Percentiles rank a stretch among this genome's conserved stretches.
Conservation (phyloP, 2,113 vertebrate species). For the Tonatia bakeri region DNA sequence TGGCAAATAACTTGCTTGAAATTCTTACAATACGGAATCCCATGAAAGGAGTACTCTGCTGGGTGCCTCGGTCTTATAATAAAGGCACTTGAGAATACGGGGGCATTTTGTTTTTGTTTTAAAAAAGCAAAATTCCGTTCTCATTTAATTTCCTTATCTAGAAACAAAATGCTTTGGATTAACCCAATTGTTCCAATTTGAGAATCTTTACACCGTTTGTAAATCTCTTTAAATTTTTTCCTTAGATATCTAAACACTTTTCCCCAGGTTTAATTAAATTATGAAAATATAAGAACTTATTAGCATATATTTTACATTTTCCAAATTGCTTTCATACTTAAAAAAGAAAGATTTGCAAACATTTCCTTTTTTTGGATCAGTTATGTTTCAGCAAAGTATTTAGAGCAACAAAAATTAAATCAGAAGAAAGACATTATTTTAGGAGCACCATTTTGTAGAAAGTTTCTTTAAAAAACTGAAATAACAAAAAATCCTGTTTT, state of each 20-base stretch:
- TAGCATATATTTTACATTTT: slow-evolving; percentile 15
- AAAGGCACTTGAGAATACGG: not conserved
- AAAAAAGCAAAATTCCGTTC: slow-evolving; percentile 48
- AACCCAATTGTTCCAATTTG: not conserved
- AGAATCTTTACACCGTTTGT: not conserved
- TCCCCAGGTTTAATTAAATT: not conserved
- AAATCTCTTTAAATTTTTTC: slow-evolving; percentile 7
- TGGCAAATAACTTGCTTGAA: not conserved
- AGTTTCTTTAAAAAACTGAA: not conserved
- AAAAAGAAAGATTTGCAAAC: slow-evolving; percentile 45
- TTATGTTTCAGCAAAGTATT: slow-evolving; percentile 1
- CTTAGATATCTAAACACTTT: slow-evolving; percentile 18
- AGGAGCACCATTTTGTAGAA: not conserved
- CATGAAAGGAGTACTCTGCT: not conserved
- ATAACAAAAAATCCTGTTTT: not conserved
- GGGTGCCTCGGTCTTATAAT: not conserved
- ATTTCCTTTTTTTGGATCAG: not conserved
- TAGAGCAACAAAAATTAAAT: slow-evolving; percentile 39
- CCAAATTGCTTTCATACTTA: slow-evolving; percentile 27
- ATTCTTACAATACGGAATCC: not conserved
- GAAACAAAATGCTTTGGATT: slow-evolving; percentile 26
- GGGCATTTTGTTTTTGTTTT: slow-evolving; percentile 24
- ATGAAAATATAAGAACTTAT: not conserved
- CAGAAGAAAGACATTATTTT: slow-evolving; percentile 29
- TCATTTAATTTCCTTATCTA: slow-evolving; percentile 25